Evolutionary conservation across 2,113 vertebrate genomes (phyloP).

Genomic region (Pseudopodoces humilis): DNA sequence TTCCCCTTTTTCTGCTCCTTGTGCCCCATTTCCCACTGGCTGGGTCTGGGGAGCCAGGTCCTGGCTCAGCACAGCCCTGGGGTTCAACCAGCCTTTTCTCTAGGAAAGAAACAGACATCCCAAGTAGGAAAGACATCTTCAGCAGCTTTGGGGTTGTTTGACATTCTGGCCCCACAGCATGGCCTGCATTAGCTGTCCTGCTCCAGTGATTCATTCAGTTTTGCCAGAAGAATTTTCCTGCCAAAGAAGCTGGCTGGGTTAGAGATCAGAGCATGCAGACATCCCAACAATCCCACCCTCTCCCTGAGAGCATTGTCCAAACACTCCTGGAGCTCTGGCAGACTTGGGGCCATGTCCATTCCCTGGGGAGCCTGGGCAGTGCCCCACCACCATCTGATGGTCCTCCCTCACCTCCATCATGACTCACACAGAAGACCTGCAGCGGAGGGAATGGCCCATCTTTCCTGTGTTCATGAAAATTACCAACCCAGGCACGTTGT

Average conservation of each 20-base stretch:
- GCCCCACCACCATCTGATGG: neutral
- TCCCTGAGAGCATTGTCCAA: neutral
- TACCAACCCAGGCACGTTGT: neutral
- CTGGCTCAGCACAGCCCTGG: neutral
- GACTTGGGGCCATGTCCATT: neutral
- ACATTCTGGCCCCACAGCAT: neutral
- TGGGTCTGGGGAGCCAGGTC: neutral
- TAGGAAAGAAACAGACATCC: neutral
- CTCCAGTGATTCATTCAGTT: neutral
- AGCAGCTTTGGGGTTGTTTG: neutral
- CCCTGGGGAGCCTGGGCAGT: neutral
- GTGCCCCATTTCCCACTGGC: neutral
- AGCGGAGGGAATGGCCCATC: neutral
- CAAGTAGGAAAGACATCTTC: neutral
- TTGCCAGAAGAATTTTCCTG: neutral
- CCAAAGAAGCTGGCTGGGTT: neutral
- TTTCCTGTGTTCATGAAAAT: neutral
- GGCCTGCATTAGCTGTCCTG: neutral
- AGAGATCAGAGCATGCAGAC: neutral
- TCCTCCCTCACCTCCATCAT: neutral
- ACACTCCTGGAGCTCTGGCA: neutral
- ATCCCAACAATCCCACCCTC: neutral
- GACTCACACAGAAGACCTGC: neutral
- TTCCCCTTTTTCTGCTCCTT: neutral
- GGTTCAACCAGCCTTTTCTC: neutral